Conservation (phyloP, 2,888 invertebrate genomes). For the Dione vanillae region DNA sequence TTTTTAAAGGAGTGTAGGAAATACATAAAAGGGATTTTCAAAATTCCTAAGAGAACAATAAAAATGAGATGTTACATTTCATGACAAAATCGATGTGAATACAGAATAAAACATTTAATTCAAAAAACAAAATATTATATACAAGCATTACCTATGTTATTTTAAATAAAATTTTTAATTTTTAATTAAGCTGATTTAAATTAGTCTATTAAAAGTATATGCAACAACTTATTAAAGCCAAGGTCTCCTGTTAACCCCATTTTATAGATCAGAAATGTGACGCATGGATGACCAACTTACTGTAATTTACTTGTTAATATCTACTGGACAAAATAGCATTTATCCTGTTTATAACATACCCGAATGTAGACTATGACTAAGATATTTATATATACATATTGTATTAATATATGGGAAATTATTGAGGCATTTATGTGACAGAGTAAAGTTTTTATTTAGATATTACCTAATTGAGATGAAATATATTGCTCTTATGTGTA, state of each 20-base stretch:
- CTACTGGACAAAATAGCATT: conserved; percentile 58
- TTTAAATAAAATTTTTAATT: no score
- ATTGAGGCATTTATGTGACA: neutral
- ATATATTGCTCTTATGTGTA: no score
- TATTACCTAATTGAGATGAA: no score
- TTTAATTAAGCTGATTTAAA: conserved; percentile 2
- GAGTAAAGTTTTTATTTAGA: neutral
- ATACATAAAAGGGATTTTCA: no score
- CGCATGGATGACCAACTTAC: conserved; percentile 52
- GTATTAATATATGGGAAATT: conserved; percentile 14
- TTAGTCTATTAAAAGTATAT: conserved; percentile 26
- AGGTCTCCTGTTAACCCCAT: conserved; percentile 58
- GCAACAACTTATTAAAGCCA: conserved; percentile 49
- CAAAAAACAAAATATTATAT: no score
- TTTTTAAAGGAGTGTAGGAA: no score
- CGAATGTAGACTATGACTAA: conserved; percentile 37
- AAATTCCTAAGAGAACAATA: no score
- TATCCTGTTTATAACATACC: conserved; percentile 56
- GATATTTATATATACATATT: conserved; percentile 15
- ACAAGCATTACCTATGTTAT: neutral
- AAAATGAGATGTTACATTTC: no score
- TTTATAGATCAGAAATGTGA: conserved; percentile 56
- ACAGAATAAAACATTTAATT: no score
- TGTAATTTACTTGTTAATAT: conserved; percentile 64
- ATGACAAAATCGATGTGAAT: no score